Conservation (phyloP, 2,113 vertebrate genomes). For the Pelobates fuscus region DNA sequence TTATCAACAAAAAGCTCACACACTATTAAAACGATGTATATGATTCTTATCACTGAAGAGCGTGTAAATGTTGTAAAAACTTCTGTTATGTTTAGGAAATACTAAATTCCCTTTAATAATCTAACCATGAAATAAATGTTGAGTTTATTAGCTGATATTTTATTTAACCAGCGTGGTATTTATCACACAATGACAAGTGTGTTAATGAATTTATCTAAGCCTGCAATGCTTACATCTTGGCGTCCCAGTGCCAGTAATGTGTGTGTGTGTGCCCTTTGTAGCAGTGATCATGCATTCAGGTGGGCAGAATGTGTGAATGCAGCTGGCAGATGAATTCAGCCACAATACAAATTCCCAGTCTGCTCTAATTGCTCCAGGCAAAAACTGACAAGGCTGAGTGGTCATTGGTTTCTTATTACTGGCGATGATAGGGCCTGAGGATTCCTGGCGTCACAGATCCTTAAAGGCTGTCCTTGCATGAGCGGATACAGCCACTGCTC, state of each 20-base stretch:
- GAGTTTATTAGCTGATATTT: no score
- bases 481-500: slow-evolving; percentile 62
- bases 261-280: slow-evolving; percentile 11
- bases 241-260: not conserved
- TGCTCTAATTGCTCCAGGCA: slow-evolving; percentile 69
- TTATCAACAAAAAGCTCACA: no score
- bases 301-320: slow-evolving; percentile 74
- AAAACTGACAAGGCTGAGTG: slow-evolving; percentile 67
- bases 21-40: no score
- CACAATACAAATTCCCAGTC: slow-evolving; percentile 64
- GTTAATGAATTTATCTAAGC: no score
- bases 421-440: slow-evolving; percentile 59
- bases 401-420: slow-evolving; percentile 66
- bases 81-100: no score
- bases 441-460: slow-evolving; percentile 68
- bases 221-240: not conserved
- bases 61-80: no score
- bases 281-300: slow-evolving; percentile 65
- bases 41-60: no score
- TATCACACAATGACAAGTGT: no score
- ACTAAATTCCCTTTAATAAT: no score
- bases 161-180: no score
- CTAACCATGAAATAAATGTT: no score
- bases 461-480: slow-evolving; percentile 63
- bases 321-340: slow-evolving; percentile 69